Percentiles rank a stretch among this genome's conserved stretches.
phyloP scores from a whole-genome alignment of 2,888 invertebrate species.

The Apeira syringaria region DNA sequence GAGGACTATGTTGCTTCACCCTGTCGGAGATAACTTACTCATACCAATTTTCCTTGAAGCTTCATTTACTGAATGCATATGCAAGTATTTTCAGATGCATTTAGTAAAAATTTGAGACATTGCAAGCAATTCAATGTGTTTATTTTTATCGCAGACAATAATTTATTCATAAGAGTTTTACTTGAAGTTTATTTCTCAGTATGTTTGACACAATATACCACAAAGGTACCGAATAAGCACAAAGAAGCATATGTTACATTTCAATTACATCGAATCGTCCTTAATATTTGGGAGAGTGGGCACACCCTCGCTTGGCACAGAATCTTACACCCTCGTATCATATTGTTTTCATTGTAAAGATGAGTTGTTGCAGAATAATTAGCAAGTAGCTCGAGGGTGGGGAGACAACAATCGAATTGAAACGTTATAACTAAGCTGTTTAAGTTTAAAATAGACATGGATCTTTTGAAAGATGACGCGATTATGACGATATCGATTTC shows the following conservation, averaged over 20 bases:
- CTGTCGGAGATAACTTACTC: too few relatives aligned
- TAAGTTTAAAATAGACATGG: conserved; percentile 1
- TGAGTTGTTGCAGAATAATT: conserved; percentile 59
- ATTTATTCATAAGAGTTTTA: conserved; percentile 4
- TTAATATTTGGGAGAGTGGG: conserved; percentile 16
- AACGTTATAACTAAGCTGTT: not conserved
- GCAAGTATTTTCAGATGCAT: too few relatives aligned
- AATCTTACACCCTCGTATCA: conserved; percentile 34
- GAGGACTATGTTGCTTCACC: too few relatives aligned
- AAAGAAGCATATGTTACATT: conserved; percentile 6
- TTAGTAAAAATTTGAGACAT: too few relatives aligned
- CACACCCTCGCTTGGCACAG: not conserved
- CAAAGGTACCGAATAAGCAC: conserved; percentile 1
- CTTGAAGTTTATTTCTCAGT: conserved; percentile 1
- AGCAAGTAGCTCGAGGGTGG: conserved; percentile 41
- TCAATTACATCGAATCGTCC: conserved; percentile 3
- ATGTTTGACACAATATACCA: conserved; percentile 2
- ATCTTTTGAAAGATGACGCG: conserved; percentile 16
- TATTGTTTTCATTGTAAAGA: conserved; percentile 47
- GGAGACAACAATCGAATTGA: conserved; percentile 1
- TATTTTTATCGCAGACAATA: too few relatives aligned
- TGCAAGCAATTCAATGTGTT: too few relatives aligned
- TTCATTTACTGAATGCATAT: too few relatives aligned
- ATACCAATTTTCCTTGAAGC: too few relatives aligned
- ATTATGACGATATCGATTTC: conserved; percentile 36